phyloP scores from a whole-genome alignment of 1,140 invertebrate species.

The Trachymyrmex cornetzi region DNA sequence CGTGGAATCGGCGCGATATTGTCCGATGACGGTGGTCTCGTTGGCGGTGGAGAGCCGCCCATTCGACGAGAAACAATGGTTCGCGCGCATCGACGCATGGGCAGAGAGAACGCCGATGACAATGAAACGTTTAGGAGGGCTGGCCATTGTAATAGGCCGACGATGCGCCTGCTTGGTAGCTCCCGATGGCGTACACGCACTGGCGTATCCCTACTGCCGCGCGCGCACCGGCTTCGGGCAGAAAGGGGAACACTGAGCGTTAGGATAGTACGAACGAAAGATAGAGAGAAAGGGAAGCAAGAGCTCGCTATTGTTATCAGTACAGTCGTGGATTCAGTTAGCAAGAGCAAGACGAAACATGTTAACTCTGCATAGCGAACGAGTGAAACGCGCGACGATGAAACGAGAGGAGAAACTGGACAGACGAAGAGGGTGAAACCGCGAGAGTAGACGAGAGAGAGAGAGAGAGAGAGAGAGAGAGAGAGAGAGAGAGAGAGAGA shows the following conservation, averaged over 20 bases:
- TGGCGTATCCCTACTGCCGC: slow-evolving; percentile 70
- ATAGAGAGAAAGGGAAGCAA: slow-evolving; percentile 29
- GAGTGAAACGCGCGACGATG: slow-evolving; percentile 5
- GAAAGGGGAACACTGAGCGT: slow-evolving; percentile 47
- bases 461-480: slow-evolving; percentile 59
- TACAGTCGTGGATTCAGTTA: neutral
- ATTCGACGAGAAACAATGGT: slow-evolving; percentile 84
- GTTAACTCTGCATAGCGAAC: neutral
- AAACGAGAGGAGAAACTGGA: slow-evolving; percentile 55
- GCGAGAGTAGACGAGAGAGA: slow-evolving; percentile 22
- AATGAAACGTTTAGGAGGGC: slow-evolving; percentile 85
- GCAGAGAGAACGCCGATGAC: slow-evolving; percentile 83
- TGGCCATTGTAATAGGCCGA: slow-evolving; percentile 85
- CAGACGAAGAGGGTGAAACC: slow-evolving; percentile 25
- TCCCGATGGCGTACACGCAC: slow-evolving; percentile 60
- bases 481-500: slow-evolving; percentile 56
- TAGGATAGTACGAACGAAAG: slow-evolving; percentile 45
- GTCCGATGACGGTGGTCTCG: slow-evolving; percentile 58
- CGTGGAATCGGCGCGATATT: slow-evolving; percentile 24
- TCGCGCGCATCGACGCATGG: slow-evolving; percentile 85
- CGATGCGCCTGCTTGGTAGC: slow-evolving; percentile 85
- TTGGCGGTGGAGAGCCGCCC: slow-evolving; percentile 72
- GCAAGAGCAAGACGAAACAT: slow-evolving; percentile 19
- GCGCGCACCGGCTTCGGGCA: slow-evolving; percentile 46
- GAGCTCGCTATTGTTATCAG: slow-evolving; percentile 74